Evolutionary conservation across 2,888 invertebrate species (phyloP).

Genomic region (Cerastis rubricosa): DNA sequence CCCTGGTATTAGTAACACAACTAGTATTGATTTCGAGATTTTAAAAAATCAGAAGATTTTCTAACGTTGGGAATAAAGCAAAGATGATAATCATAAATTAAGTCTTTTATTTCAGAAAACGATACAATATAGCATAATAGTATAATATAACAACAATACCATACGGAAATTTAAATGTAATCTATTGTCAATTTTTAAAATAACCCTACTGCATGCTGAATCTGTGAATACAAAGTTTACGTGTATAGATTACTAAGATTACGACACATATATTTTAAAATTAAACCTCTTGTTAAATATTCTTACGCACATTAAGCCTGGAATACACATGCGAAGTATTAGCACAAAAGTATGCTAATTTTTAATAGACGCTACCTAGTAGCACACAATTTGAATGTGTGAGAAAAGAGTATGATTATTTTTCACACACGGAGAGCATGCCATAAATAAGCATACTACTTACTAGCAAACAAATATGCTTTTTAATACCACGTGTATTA

Average conservation of each 20-base stretch:
- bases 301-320: constrained; percentile 16
- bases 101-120: constrained; percentile 90
- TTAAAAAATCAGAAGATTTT: background rate
- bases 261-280: constrained; percentile 30
- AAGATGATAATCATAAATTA: constrained; percentile 81
- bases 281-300: constrained; percentile 24
- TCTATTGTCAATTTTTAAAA: constrained; percentile 77
- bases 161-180: constrained; percentile 76
- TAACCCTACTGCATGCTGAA: constrained; percentile 73
- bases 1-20: background rate
- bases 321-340: constrained; percentile 7
- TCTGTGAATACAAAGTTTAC: constrained; percentile 6
- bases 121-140: constrained; percentile 89
- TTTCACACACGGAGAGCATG: background rate
- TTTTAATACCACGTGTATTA: constrained; percentile 8
- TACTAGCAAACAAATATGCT: background rate
- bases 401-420: background rate
- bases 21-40: background rate
- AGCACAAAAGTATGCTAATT: background rate
- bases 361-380: background rate
- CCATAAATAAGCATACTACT: constrained; percentile 8
- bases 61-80: constrained; percentile 6
- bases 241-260: constrained; percentile 34
- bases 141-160: constrained; percentile 88
- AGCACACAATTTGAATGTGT: constrained; percentile 1